phyloP scores from a whole-genome alignment of 2,797 vertebrate species.

The Peromyscus attwateri region DNA sequence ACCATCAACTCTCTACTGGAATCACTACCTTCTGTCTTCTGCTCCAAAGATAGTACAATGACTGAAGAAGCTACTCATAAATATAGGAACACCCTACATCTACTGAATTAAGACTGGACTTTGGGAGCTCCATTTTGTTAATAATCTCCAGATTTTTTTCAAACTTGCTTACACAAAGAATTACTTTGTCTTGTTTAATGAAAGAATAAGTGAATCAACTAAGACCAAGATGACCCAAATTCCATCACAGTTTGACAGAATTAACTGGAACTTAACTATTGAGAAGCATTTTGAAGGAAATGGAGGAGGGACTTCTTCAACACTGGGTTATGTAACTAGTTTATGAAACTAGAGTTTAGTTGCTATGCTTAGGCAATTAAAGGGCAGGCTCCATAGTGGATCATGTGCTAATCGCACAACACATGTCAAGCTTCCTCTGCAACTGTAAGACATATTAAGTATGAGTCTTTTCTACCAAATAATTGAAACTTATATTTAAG shows the following conservation, averaged over 20 bases:
- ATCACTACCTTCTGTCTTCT: neutral
- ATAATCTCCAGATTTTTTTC: neutral
- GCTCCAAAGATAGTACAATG: neutral
- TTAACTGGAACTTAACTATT: neutral
- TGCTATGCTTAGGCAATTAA: neutral
- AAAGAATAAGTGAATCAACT: neutral
- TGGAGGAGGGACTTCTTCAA: neutral
- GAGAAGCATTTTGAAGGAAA: neutral
- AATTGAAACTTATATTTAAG: neutral
- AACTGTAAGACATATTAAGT: neutral
- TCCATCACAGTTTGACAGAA: neutral
- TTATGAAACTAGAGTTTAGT: neutral
- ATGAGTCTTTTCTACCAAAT: neutral
- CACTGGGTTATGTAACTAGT: neutral
- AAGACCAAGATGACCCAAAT: slow-evolving; percentile 5
- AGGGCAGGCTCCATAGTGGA: too few relatives aligned
- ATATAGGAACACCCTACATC: neutral
- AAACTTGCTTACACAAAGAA: neutral
- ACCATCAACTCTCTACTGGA: fast-evolving
- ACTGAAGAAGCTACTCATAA: neutral
- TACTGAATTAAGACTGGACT: neutral
- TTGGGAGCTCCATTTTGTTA: neutral
- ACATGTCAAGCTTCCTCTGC: neutral
- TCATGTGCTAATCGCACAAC: neutral
- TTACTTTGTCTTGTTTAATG: neutral